These are phyloP conservation scores for Chymomyza fuscimana DNA, from an alignment of 2,888 invertebrate genomes.

Conservation along the genomic window DNA sequence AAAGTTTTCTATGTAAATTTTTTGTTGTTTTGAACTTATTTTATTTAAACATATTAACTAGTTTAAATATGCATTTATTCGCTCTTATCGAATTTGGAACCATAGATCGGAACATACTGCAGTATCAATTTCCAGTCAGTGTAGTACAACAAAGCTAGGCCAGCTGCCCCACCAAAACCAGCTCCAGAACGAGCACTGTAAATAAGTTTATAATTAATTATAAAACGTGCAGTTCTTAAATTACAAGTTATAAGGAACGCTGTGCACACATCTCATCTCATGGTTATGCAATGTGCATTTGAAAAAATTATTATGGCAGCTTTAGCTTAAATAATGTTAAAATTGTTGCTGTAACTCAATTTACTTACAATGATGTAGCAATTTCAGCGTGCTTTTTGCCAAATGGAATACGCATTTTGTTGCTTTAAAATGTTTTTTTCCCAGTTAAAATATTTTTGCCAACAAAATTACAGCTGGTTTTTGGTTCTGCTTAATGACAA, in stretches of 20 bases:
- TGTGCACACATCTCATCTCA: background rate
- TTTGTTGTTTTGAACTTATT: background rate
- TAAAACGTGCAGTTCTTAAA: background rate
- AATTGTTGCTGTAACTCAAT: background rate
- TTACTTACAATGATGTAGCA: constrained; percentile 80
- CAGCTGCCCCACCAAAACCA: constrained; percentile 85
- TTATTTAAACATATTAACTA: constrained; percentile 26
- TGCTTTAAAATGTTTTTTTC: constrained; percentile 10
- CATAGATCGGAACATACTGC: constrained; percentile 88
- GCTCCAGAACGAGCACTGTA: constrained; percentile 83
- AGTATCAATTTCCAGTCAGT: constrained; percentile 90
- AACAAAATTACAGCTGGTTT: constrained; percentile 4
- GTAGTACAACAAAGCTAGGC: constrained; percentile 84
- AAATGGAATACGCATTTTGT: constrained; percentile 78
- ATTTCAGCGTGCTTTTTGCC: constrained; percentile 84
- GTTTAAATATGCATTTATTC: constrained; percentile 53
- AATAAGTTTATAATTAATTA: constrained; percentile 15
- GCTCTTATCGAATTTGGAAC: constrained; percentile 84
- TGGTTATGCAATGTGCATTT: constrained; percentile 67
- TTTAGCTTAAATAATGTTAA: background rate
- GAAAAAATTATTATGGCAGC: background rate
- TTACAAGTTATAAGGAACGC: background rate
- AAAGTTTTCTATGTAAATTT: background rate
- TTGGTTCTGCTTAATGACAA: background rate
- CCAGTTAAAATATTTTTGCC: constrained; percentile 23